These are phyloP conservation scores for Timema podura DNA, from an alignment of 2,888 invertebrate species.

Conservation along the genomic window DNA sequence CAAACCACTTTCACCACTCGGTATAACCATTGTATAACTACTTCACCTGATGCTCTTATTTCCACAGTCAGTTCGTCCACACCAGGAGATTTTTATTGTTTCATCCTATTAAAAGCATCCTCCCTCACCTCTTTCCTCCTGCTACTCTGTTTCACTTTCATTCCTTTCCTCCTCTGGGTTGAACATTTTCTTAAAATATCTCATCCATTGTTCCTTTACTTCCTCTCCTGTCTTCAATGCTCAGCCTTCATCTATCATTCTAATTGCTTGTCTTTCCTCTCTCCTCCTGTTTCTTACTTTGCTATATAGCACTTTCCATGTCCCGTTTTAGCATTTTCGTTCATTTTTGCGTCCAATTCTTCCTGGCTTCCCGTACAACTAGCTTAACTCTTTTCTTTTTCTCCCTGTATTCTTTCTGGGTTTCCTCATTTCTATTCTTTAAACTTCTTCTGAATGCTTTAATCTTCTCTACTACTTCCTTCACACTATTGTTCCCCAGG, in stretches of 20 bases:
- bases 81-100: too few species aligned
- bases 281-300: background rate
- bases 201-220: too few species aligned
- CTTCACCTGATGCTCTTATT: background rate
- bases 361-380: background rate
- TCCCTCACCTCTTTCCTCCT: background rate
- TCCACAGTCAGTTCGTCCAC: background rate
- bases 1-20: background rate
- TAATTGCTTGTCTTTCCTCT: background rate
- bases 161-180: background rate
- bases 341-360: background rate
- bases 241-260: background rate
- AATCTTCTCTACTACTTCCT: background rate
- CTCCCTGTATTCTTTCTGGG: background rate
- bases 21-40: background rate
- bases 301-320: background rate
- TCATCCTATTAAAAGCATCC: too few species aligned
- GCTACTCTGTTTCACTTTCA: background rate
- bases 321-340: background rate
- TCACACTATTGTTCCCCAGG: too few species aligned
- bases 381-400: background rate
- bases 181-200: background rate
- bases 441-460: background rate
- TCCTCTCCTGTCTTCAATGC: background rate
- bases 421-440: too few species aligned